Evolutionary conservation across 1,140 invertebrate species (phyloP).

Genomic region (Ylistrum balloti): DNA sequence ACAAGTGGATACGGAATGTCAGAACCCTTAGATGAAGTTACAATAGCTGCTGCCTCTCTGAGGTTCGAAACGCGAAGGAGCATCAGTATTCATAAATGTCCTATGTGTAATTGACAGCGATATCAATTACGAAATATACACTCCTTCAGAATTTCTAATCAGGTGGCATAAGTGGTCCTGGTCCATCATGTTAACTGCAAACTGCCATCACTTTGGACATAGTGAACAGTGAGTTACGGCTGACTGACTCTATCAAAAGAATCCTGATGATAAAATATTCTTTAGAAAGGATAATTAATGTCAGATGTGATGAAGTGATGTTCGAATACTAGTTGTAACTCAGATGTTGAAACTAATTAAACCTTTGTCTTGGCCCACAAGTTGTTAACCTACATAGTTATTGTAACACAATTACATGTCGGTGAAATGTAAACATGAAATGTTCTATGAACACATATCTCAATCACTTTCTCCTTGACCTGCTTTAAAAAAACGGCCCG

Average conservation of each 20-base stretch:
- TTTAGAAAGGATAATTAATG: neutral
- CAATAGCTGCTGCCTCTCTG: neutral
- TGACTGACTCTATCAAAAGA: neutral
- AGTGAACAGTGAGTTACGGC: neutral
- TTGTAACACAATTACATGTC: neutral
- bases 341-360: neutral
- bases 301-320: neutral
- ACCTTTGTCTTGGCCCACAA: neutral
- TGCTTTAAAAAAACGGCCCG: too few species aligned
- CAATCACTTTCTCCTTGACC: neutral
- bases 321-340: neutral
- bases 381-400: neutral
- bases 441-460: neutral
- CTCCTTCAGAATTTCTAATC: neutral
- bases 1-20: neutral
- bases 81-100: neutral
- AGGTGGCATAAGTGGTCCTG: neutral
- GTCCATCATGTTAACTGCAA: neutral
- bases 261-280: neutral
- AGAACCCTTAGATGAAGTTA: neutral
- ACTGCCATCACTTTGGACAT: too few species aligned
- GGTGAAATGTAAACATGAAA: neutral
- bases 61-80: neutral
- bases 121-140: constrained; percentile 12
- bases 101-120: constrained; percentile 1